Base-by-base conservation (phyloP, 2,113 vertebrate genomes). In the Camelus dromedarius region DNA sequence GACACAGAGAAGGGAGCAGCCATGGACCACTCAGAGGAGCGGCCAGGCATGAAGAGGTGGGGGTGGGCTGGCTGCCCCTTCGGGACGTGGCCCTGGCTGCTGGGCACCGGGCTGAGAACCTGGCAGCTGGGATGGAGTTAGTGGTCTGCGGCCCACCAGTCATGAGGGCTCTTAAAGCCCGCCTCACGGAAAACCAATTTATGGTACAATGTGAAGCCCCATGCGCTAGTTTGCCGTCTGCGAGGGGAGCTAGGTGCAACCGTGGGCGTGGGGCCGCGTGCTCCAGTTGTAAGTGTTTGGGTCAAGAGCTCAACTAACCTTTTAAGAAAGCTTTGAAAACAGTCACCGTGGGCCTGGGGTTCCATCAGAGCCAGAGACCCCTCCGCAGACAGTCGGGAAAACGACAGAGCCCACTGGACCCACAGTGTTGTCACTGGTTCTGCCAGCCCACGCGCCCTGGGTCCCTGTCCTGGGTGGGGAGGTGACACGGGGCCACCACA, bases 191-290 rank as follows among this genome's bases (percentile, higher is more conserved):
- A 69, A 38, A 67, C 16, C 72, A 15, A 4, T 69, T 80, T 11
- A 18, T 0, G 20, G 60, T 3, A 5, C 30, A 3, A 15, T 0
- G 14, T 4, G 85, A 26, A 50, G 3, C 2, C 24, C 38, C 38
- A 0, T 0, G 62, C 0, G 8, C 66, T 32, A 2, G 26, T 7
- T 8, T 2, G 11, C 30, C 50, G 1, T 1, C 46, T 8, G 0
- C 4, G 22, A 26, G 18, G 3, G 85, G 16, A 12, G 4, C 0
- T 1, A 1, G 67, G 48, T 0, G 13, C 2, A 0, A 19, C 4
- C 18, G 0, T 0, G 22, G 1, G 12, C 2, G 15, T 0, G 7
- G 26, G 38, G 2, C 2, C 1, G 2, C 0, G 19, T 5, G n/a
- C 18, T 46, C 50, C 83, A 0, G 0, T 2, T 48, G 11, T 2